Evolutionary conservation across 2,888 invertebrate species (phyloP).

Genomic region (Pristionchus exspectatus): DNA sequence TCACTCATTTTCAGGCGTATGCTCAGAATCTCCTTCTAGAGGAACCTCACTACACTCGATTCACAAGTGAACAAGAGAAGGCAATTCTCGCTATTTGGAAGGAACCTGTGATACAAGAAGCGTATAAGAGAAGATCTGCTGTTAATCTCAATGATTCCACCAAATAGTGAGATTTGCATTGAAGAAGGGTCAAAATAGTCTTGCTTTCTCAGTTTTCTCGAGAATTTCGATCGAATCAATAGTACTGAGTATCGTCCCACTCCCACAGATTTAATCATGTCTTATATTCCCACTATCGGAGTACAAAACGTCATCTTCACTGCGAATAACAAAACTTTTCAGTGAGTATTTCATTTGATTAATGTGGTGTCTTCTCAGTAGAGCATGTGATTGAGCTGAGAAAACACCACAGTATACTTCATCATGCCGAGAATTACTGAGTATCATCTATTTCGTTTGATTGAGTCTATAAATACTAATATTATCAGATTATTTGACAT

Average conservation of each 20-base stretch:
- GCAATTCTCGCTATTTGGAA: conserved; percentile 65
- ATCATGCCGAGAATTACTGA: no score
- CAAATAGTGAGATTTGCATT: conserved; percentile 62
- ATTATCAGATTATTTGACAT: conserved; percentile 67
- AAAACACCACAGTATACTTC: no score
- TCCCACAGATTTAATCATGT: conserved; percentile 72
- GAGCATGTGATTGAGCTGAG: no score
- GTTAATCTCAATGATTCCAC: conserved; percentile 73
- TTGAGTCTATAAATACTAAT: neutral
- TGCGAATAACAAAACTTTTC: conserved; percentile 67
- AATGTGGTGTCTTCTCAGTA: no score
- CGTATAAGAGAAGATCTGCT: conserved; percentile 66
- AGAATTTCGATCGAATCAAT: conserved; percentile 67
- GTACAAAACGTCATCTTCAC: conserved; percentile 71
- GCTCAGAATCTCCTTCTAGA: conserved; percentile 48
- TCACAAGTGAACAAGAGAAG: conserved; percentile 52
- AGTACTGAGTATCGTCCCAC: conserved; percentile 66
- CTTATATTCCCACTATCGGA: conserved; percentile 75
- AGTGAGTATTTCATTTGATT: no score
- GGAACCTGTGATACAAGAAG: conserved; percentile 65
- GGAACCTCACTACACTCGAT: conserved; percentile 46
- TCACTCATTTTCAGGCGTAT: conserved; percentile 5
- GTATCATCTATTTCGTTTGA: neutral
- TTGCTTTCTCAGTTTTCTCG: conserved; percentile 65
- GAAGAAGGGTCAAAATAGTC: neutral